phyloP scores from a whole-genome alignment of 2,113 vertebrate genomes.

The Theristicus caerulescens region DNA sequence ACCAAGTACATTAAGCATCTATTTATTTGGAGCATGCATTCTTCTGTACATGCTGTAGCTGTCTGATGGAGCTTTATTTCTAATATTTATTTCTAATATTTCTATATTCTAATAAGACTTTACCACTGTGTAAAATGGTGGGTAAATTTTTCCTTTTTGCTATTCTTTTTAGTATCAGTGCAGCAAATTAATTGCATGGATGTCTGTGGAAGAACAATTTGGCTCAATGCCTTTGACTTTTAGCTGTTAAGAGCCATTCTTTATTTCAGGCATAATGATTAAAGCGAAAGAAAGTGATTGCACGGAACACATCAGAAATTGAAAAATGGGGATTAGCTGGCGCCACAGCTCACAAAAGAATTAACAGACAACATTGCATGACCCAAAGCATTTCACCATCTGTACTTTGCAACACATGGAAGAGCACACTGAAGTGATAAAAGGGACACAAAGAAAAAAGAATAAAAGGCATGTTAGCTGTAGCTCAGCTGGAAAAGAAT shows the following conservation, averaged over 20 bases:
- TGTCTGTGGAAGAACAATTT: neutral
- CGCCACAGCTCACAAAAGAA: neutral
- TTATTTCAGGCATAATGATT: neutral
- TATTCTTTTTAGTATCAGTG: neutral
- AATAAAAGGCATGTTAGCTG: neutral
- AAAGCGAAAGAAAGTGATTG: neutral
- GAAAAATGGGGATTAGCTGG: neutral
- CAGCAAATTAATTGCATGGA: neutral
- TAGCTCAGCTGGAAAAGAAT: neutral
- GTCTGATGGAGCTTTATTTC: neutral
- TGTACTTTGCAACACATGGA: neutral
- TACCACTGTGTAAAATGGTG: neutral
- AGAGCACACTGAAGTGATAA: neutral
- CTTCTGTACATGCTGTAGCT: neutral
- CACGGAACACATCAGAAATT: neutral
- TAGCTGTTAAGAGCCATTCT: neutral
- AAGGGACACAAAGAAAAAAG: neutral
- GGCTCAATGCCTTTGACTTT: neutral
- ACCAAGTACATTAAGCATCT: neutral
- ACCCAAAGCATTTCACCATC: neutral
- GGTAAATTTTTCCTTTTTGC: neutral
- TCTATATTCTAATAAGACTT: neutral
- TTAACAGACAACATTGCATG: neutral
- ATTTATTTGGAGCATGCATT: accelerated
- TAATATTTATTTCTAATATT: neutral